Evolutionary conservation across 2,888 invertebrate genomes (phyloP), one percentile per base, ranked within the genome.

Genomic region (Ernsta delagoae): DNA sequence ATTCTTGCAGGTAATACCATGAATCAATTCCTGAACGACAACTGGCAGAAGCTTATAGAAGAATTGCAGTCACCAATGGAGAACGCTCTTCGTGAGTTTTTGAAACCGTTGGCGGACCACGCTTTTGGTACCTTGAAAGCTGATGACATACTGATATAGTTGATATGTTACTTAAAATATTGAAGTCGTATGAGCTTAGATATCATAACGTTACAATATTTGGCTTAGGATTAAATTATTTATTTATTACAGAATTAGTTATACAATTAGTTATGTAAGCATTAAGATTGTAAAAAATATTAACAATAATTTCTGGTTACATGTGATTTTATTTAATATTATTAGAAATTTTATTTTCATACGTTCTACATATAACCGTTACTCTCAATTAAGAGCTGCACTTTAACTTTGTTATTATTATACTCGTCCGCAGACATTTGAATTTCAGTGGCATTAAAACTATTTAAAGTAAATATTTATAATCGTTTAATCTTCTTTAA

Each of bases 21-120:
- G 96, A 97, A 97, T 82, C 84, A 94, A 41, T 97, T 97, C 81
- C 83, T 97, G 31, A 97, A 97, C 79, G 96, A 97, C 59, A 97
- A 97, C 81, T 97, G 97, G 97, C 94, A 95, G 76, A 94, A 94
- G 41, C 92, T 97, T 0, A 94, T 95, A 0, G 95, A 94, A 39
- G 97, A 97, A 78, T 92, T 97, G 4, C 96, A 96, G 77, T 95
- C 95, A 0, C 94, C 96, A 0, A 87, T 97, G 79, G 96, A 96
- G 79, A 95, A 95, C 6, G 90, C 92, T 0, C 77, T 93, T 1
- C 77, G 83, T 0, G 90, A 89, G 71, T 89, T 91, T 77, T 73
- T 93, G 57, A 90, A 89, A 72, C 93, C 93, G 0, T 78, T 92
- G 1, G 92, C 89, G 1, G 89, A 92, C 68, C 90, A 90, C 70